Conservation (phyloP, 2,888 invertebrate genomes). For the Agriotes lineatus region DNA sequence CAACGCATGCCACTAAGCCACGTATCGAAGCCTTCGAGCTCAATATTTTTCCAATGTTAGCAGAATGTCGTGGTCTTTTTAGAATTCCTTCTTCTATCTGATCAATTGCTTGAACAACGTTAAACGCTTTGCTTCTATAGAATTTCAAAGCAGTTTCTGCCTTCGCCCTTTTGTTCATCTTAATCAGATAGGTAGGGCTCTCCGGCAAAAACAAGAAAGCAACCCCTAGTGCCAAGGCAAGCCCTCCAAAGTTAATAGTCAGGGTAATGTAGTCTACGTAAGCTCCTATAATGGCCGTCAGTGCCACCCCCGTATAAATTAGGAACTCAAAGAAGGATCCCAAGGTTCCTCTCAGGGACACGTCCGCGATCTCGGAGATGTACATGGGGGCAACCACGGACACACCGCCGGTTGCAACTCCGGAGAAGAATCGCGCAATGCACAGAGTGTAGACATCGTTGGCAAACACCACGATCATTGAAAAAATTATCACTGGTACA, state of each 20-base stretch:
- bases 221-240: slow-evolving; percentile 75
- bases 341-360: slow-evolving; percentile 81
- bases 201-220: slow-evolving; percentile 78
- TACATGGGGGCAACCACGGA: slow-evolving; percentile 83
- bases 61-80: too few species aligned
- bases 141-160: slow-evolving; percentile 74
- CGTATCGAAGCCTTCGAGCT: too few species aligned
- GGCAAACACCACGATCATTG: slow-evolving; percentile 73
- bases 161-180: slow-evolving; percentile 68
- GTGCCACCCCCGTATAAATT: slow-evolving; percentile 83
- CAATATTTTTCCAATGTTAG: too few species aligned
- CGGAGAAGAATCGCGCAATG: slow-evolving; percentile 74
- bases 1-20: slow-evolving; percentile 76
- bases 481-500: slow-evolving; percentile 73
- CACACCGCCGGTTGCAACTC: slow-evolving; percentile 76
- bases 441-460: slow-evolving; percentile 12
- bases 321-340: too few species aligned
- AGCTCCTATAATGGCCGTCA: slow-evolving; percentile 78
- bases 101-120: too few species aligned
- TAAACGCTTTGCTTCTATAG: too few species aligned
- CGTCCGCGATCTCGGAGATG: slow-evolving; percentile 86
- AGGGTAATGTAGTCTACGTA: slow-evolving; percentile 75
- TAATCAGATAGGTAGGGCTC: slow-evolving; percentile 77
- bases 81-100: too few species aligned
- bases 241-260: slow-evolving; percentile 73